Base-by-base conservation (phyloP, 2,888 invertebrate genomes). In the Eupithecia inturbata region DNA sequence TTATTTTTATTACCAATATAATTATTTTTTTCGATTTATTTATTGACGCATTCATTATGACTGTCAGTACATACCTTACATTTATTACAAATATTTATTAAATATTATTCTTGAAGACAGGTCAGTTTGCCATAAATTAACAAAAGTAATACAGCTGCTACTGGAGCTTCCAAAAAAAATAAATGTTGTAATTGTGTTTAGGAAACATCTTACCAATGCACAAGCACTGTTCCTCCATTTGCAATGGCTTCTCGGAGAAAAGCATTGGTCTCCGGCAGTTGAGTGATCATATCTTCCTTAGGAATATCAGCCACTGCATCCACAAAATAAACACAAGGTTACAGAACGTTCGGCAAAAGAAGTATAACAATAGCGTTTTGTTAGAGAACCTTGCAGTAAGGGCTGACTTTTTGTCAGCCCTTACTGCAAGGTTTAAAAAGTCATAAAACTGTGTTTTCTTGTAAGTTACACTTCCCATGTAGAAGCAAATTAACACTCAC, bases 201-300 rank as follows among this genome's bases (percentile, higher is more conserved):
- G 7, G 14, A 60, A 60, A 16, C 16, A 31, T 19, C 81, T 81
- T 69, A 97, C 97, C 99, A 99, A 87, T 99, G 99, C 1, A 98
- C 98, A 19, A 99, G 94, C 9, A 98, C 96, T 73, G 95, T 96
- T 62, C 97, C 97, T 49, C 95, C 95, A 33, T 71, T 77, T 3
- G 88, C 87, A 7, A 96, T 93, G 1, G 97, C 97, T 76, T 95
- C 89, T 78, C 95, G 95, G 75, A 99, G 98, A 84, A 98, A 99
- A 6, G 95, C 92, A 84, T 96, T 96, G 71, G 97, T 96, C 67
- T 97, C 96, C 78, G 97, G 97, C 79, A 98, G 96, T 84, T 97
- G 96, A 79, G 96, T 96, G 62, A 99, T 93, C 57, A 99, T 92
- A 90, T 99, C 98, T 85, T 98, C 98, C 82, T 97, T 96, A 0